phyloP scores from a whole-genome alignment of 2,113 vertebrate species.

The Prunella fulvescens region DNA sequence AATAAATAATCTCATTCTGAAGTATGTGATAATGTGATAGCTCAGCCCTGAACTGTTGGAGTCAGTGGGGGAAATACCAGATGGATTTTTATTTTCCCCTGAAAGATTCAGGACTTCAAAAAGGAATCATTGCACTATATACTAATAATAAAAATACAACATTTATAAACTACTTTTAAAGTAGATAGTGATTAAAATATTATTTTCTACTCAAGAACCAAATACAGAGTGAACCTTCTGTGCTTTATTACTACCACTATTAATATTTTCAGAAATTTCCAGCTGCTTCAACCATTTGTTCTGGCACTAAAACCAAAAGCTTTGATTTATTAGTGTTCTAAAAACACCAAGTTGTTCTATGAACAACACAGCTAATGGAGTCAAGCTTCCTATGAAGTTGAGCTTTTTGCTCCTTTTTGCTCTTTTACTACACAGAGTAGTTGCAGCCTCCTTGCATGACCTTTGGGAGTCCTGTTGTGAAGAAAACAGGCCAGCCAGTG shows the following conservation, averaged over 20 bases:
- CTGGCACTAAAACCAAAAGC: not conserved
- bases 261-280: slow-evolving; percentile 23
- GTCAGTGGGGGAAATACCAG: not conserved
- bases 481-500: not conserved
- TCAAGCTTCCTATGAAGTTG: not conserved
- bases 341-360: slow-evolving; percentile 2
- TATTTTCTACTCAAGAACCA: not conserved
- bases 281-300: slow-evolving; percentile 28
- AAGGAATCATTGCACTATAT: not conserved
- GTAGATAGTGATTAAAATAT: not conserved
- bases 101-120: not conserved
- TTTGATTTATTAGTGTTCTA: not conserved
- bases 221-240: not conserved
- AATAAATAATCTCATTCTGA: not conserved
- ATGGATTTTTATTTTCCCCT: not conserved
- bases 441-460: not conserved
- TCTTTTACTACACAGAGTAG: not conserved
- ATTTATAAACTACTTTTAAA: not conserved
- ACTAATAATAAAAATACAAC: not conserved
- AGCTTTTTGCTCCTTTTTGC: not conserved
- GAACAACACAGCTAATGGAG: not conserved
- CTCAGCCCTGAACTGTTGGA: not conserved
- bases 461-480: not conserved
- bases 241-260: not conserved
- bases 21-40: not conserved